Percentiles rank a stretch among this genome's conserved stretches.
phyloP scores from a whole-genome alignment of 30 jellyfish, hydroid and myxozoan genomes.

The Nemopilema nomurai region DNA sequence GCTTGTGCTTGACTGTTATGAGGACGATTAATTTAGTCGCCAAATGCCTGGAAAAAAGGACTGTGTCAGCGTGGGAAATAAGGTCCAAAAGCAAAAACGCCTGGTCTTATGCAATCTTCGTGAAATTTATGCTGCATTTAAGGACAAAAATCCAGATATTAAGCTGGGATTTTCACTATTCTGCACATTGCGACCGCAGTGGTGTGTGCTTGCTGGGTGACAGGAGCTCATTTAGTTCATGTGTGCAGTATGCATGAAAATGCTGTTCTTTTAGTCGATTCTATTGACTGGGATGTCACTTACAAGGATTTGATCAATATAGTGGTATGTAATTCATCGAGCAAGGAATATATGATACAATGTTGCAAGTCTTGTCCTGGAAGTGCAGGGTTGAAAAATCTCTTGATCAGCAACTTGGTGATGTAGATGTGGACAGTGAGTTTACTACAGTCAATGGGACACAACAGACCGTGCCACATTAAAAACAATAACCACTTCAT shows the following conservation, averaged over 20 bases:
- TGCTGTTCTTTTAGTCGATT: constrained; percentile 36
- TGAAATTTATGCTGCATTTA: constrained; percentile 52
- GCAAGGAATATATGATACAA: constrained; percentile 59
- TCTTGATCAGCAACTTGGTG: constrained; percentile 23
- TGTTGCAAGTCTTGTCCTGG: constrained; percentile 57
- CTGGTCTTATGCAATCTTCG: constrained; percentile 54
- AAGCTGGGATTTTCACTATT: constrained; percentile 62
- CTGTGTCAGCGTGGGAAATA: constrained; percentile 54
- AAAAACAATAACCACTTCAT: neutral
- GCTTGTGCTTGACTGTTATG: neutral
- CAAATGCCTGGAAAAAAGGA: constrained; percentile 74
- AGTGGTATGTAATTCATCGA: constrained; percentile 44
- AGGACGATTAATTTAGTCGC: neutral
- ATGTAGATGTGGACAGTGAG: constrained; percentile 32
- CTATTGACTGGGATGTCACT: constrained; percentile 36
- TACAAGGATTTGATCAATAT: constrained; percentile 43
- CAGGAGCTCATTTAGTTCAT: constrained; percentile 82
- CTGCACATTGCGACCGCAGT: constrained; percentile 71
- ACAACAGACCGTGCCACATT: constrained; percentile 53
- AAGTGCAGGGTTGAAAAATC: constrained; percentile 8
- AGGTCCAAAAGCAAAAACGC: constrained; percentile 45
- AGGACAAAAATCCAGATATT: constrained; percentile 35
- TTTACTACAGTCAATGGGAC: constrained; percentile 51
- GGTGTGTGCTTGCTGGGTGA: constrained; percentile 66
- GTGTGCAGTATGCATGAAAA: constrained; percentile 71